Base-by-base conservation (phyloP, 2,113 vertebrate species). In the Corythornis cristatus region DNA sequence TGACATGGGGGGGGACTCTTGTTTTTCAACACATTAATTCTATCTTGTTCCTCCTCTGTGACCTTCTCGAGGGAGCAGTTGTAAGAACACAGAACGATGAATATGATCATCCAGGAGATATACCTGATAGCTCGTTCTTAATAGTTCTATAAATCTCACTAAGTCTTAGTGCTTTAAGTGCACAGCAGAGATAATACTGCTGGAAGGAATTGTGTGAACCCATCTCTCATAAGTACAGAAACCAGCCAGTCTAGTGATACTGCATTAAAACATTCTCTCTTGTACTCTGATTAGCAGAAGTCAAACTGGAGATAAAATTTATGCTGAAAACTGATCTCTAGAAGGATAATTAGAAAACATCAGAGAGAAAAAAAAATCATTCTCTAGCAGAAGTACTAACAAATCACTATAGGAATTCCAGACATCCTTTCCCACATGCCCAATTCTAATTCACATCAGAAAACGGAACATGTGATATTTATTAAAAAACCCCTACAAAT, bases 131-230 rank as follows among this genome's bases (percentile, higher is more conserved):
- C 72, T 93, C 88, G 56, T 18, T 58, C 80, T 86, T 91, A 94
- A 95, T 64, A 61, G 88, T 78, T 66, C 89, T 14, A 89, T 88
- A 93, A 95, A 96, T 96, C 93, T 90, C 33, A 26, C 88, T 29
- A 71, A 92, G 54, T 88, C 79, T 50, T 12, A 3, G 80, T 76
- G 86, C 70, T 91, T 51, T 61, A 60, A 48, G 62, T 25, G 61
- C 6, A 29, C 15, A 79, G 77, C 77, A 90, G 77, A 82, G 88
- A 72, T 70, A 91, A 93, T n/a, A 62, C 68, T 66, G 91, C 88
- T 91, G 79, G 43, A 66, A 89, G 80, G 70, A 90, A 58, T 0
- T 6, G 61, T 6, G 37, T 9, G 76, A 88, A 51, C 57, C 45
- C 86, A 91, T 93, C 71, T 72, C 70, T 75, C 91, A 12, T 3